Evolutionary conservation across 2,797 vertebrate species (phyloP), one percentile per base, ranked within the genome.

Genomic region (Diglossa cyanea): DNA sequence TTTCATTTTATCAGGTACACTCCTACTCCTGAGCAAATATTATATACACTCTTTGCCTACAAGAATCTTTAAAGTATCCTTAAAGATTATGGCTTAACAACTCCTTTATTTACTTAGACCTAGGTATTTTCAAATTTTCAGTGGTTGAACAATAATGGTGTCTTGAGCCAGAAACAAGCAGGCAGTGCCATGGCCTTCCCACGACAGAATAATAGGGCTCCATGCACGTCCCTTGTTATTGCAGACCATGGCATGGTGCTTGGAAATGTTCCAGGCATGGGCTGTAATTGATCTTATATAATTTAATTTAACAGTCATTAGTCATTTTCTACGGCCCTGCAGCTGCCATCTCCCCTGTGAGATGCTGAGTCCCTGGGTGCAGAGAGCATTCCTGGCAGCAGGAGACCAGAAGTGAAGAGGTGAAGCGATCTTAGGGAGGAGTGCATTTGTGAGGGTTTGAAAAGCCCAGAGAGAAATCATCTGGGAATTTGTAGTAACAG

Each of bases 1-100:
- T 82, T 88, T 84, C 19, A 4, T 89, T 97, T 94, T 93, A 95
- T 95, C 55, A 26, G 51, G 75, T 74, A 94, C 92, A 95, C 89
- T 11, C 94, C 83, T 83, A 83, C 62, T 81, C 58, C 80, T 95
- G 72, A 95, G 66, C 90, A 97, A 97, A 96, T 89, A 97, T 60
- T 92, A 85, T 86, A 90, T 51, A 94, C 31, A 51, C 42, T 95
- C 77, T 88, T 93, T 2, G 13, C 58, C 58, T 90, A 62, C 51
- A 86, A 90, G 82, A 81, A 87, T 91, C 83, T 92, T 94, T 93
- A 81, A 95, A 91, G 95, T 92, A 88, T 84, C 42, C 90, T 93
- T 89, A 91, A 81, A 95, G 93, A 95, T 96, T 94, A 94, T 53
- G n/a, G 72, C 31, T 96, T 95, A 95, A 93, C 80, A 94, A 82